Percentiles rank a stretch among this genome's conserved stretches.
Conservation (phyloP, 2,797 vertebrate species). For the Tapera naevia region DNA sequence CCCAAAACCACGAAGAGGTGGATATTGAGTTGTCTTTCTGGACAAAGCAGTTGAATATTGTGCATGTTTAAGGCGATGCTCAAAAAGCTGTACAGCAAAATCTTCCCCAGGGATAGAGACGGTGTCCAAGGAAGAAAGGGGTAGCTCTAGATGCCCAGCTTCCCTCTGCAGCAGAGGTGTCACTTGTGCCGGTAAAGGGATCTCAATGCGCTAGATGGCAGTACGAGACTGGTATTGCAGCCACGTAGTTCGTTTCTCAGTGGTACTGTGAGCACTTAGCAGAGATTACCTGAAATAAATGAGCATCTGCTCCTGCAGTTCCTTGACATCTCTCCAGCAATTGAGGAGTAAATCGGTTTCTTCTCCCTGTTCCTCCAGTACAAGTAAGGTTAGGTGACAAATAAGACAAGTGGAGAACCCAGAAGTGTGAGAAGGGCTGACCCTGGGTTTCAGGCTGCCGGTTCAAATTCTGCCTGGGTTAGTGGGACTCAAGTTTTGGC, state of each 20-base stretch:
- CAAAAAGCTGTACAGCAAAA: background rate
- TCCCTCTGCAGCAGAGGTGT: background rate
- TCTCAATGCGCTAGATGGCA: conserved; percentile 59
- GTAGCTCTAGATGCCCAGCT: background rate
- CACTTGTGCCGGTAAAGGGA: background rate
- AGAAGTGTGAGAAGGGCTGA: background rate
- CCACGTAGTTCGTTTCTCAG: background rate
- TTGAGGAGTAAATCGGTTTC: background rate
- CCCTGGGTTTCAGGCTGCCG: background rate
- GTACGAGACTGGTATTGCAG: background rate
- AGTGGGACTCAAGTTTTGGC: background rate
- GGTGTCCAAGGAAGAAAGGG: background rate
- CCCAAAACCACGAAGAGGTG: background rate
- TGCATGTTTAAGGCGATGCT: background rate
- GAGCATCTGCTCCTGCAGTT: background rate
- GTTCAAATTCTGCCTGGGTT: background rate
- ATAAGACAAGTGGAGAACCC: background rate
- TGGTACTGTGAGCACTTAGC: background rate
- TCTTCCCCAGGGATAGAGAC: background rate
- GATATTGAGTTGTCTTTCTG: background rate
- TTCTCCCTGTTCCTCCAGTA: background rate
- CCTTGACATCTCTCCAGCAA: background rate
- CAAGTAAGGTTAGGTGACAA: background rate
- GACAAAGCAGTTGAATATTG: background rate
- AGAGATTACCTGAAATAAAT: background rate